These are phyloP conservation scores for Mus minutoides DNA, from an alignment of 2,797 vertebrate genomes.

Conservation along the genomic window DNA sequence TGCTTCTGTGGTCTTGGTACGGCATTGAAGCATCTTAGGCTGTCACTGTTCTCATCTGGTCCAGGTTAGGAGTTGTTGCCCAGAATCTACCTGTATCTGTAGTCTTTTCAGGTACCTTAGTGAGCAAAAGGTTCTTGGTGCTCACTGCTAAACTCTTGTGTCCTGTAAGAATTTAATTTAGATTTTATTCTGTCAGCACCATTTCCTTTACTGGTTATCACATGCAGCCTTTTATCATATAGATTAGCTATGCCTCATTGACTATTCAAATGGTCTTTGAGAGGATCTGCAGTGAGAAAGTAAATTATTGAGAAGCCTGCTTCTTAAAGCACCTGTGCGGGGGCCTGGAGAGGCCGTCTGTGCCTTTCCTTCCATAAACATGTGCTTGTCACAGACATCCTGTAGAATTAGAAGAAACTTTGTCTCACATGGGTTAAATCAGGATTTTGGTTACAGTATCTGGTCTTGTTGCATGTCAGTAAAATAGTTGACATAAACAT, in stretches of 20 bases:
- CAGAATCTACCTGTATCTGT: not conserved
- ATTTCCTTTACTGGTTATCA: not conserved
- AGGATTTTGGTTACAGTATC: not conserved
- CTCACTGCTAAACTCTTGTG: slow-evolving; percentile 24
- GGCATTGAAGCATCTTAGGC: not conserved
- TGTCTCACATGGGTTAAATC: not conserved
- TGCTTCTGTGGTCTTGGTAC: slow-evolving; percentile 4
- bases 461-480: slow-evolving; percentile 31
- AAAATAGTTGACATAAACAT: slow-evolving; percentile 33
- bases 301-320: not conserved
- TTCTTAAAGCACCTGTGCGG: not conserved
- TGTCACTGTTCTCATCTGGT: slow-evolving; percentile 20
- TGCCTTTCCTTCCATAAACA: not conserved
- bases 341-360: not conserved
- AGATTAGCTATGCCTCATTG: not conserved
- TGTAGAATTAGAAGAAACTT: slow-evolving; percentile 17
- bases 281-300: slow-evolving; percentile 19
- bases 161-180: not conserved
- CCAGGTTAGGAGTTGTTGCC: not conserved
- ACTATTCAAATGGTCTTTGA: slow-evolving; percentile 24
- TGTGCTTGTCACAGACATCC: not conserved
- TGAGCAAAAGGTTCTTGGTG: slow-evolving; percentile 3
- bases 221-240: not conserved
- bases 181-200: not conserved
- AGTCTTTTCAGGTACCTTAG: not conserved